These are phyloP conservation scores for Osmoderma eremita DNA, from an alignment of 2,888 invertebrate species.

Conservation along the genomic window DNA sequence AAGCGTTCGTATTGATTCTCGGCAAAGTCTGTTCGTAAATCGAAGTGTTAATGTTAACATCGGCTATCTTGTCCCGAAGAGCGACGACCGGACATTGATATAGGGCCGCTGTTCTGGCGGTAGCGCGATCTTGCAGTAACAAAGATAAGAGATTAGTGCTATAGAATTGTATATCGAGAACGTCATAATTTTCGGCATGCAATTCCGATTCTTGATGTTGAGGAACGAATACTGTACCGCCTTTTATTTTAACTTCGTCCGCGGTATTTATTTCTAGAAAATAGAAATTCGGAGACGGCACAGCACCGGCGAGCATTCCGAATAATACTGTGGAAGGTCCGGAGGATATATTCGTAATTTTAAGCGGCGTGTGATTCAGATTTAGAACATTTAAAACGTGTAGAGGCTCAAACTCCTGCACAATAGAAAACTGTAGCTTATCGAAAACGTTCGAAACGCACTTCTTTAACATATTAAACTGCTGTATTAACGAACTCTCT, in stretches of 20 bases:
- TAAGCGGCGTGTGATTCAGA: constrained; percentile 56
- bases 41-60: constrained; percentile 47
- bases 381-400: constrained; percentile 64
- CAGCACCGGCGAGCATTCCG: constrained; percentile 64
- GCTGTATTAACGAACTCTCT: constrained; percentile 82
- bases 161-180: constrained; percentile 82
- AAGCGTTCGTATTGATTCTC: constrained; percentile 67
- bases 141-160: constrained; percentile 77
- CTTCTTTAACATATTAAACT: constrained; percentile 76
- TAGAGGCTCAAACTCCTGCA: constrained; percentile 70
- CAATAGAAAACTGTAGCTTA: constrained; percentile 72
- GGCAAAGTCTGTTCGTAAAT: constrained; percentile 60
- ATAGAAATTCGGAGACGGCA: constrained; percentile 64
- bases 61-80: constrained; percentile 57
- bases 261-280: constrained; percentile 66
- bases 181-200: constrained; percentile 61
- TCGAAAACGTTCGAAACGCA: constrained; percentile 76
- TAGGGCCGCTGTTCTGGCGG: constrained; percentile 55
- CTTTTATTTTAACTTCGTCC: constrained; percentile 64
- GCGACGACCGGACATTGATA: constrained; percentile 53
- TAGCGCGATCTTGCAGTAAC: constrained; percentile 69
- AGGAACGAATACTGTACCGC: constrained; percentile 68
- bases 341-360: constrained; percentile 67
- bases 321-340: constrained; percentile 66
- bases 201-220: constrained; percentile 61